Evolutionary conservation across 2,797 vertebrate species (phyloP), one percentile per base, ranked within the genome.

Genomic region (Passerculus sandwichensis): DNA sequence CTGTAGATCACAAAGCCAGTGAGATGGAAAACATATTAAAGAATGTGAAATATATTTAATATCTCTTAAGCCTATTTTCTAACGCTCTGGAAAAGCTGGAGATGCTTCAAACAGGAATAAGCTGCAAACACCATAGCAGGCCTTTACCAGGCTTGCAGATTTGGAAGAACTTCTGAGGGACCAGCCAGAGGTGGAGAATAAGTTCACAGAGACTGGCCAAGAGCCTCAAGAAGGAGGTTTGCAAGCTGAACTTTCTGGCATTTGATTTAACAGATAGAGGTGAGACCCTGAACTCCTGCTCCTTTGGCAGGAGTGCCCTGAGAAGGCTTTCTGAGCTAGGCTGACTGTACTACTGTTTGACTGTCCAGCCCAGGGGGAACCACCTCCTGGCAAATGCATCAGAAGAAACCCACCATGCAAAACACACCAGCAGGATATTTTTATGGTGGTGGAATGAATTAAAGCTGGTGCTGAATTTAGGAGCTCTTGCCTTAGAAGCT

Each of bases 141-240:
- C 25, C 32, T 59, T 89, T 83, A 89, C 54, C 44, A 75, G 45
- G 27, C 59, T 36, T 74, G 57, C 47, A 75, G 79, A 93, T 65
- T 75, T 75, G 83, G 66, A 91, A 48, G 40, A 84, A 91, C 73
- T 78, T 81, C 76, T 86, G 66, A 92, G 60, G 29, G 16, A 93
- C 19, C 36, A 92, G 79, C 3, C 42, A 91, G 54, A 85, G 15
- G 34, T 95, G 67, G 34, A 94, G 61, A 54, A 36, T 56, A 65
- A 34, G n/a, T 47, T 81, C 65, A 48, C 6, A 72, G 9, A 18
- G 57, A 59, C 18, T 47, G 62, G 62, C 50, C 70, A 89, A 57
- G 50, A 75, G 36, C 36, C 75, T 67, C 51, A 64, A 84, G 29
- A 78, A 54, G 61, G 27, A 67, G 40, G 54, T 42, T 27, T 83